Evolutionary conservation across 2,888 invertebrate species (phyloP).

Genomic region (Troides aeacus): DNA sequence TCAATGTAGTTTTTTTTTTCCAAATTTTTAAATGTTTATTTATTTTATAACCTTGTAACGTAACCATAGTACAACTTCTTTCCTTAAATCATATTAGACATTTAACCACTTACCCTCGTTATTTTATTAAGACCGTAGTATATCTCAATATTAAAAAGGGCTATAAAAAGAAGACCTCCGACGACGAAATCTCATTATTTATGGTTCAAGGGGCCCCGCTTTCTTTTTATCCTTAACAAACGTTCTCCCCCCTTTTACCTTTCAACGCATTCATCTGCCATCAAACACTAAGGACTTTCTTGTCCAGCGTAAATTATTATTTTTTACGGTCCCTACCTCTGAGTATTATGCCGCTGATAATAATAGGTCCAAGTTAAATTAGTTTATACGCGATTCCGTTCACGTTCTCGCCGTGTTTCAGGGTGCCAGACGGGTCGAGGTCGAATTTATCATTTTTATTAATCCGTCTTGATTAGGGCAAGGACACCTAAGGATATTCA

Average conservation of each 20-base stretch:
- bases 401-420: conserved; percentile 48
- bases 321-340: conserved; percentile 18
- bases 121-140: conserved; percentile 18
- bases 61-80: no score
- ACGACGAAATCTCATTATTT: conserved; percentile 60
- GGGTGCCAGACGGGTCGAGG: conserved; percentile 52
- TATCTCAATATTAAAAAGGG: conserved; percentile 24
- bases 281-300: conserved; percentile 26
- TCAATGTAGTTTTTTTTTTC: no score
- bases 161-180: conserved; percentile 49
- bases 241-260: conserved; percentile 30
- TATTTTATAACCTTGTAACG: no score
- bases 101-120: conserved; percentile 11
- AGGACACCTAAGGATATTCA: conserved; percentile 28
- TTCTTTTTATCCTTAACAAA: conserved; percentile 37
- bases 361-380: conserved; percentile 63
- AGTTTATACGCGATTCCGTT: conserved; percentile 59
- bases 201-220: conserved; percentile 56
- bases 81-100: neutral
- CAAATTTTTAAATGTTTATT: no score
- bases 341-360: conserved; percentile 14
- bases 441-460: conserved; percentile 59
- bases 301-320: conserved; percentile 26
- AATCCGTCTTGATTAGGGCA: conserved; percentile 43
- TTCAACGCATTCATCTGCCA: conserved; percentile 26